Evolutionary conservation across 30 jellyfish, hydroid and myxozoan species (phyloP).

Genomic region (Rhopilema esculentum): DNA sequence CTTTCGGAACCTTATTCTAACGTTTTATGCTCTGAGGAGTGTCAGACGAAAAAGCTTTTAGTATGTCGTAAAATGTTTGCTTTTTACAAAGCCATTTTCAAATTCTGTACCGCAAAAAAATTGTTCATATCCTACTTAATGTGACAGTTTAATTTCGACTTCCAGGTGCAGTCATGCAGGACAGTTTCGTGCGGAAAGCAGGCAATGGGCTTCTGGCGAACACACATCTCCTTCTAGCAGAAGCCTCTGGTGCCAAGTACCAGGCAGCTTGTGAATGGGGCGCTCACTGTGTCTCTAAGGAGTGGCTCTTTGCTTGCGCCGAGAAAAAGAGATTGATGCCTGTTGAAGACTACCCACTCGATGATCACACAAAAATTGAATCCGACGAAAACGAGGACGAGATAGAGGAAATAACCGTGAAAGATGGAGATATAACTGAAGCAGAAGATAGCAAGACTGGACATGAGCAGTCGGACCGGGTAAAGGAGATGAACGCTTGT

Average conservation of each 20-base stretch:
- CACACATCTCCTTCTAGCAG: slow-evolving; percentile 89
- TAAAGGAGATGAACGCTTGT: neutral
- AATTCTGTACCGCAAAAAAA: no score
- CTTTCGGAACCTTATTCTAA: no score
- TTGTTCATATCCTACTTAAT: neutral
- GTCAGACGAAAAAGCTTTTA: no score
- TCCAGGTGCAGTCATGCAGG: slow-evolving; percentile 95
- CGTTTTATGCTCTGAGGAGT: no score
- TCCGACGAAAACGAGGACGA: neutral
- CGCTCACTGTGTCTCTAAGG: slow-evolving; percentile 74
- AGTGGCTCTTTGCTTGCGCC: slow-evolving; percentile 95
- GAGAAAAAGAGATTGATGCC: slow-evolving; percentile 59
- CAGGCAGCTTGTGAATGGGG: slow-evolving; percentile 93
- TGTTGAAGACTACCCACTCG: slow-evolving; percentile 62
- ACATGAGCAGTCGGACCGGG: neutral
- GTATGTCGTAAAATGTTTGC: no score
- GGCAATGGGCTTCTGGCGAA: slow-evolving; percentile 68
- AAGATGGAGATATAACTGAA: neutral
- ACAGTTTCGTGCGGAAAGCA: slow-evolving; percentile 74
- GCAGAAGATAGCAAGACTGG: neutral
- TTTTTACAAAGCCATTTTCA: no score
- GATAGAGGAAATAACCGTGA: neutral
- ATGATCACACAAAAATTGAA: slow-evolving; percentile 2
- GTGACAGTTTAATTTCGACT: neutral
- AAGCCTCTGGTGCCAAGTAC: slow-evolving; percentile 90